Percentiles rank a stretch among this genome's conserved stretches.
These are phyloP conservation scores for Euplexia lucipara DNA, from an alignment of 2,888 invertebrate species.

Conservation along the genomic window DNA sequence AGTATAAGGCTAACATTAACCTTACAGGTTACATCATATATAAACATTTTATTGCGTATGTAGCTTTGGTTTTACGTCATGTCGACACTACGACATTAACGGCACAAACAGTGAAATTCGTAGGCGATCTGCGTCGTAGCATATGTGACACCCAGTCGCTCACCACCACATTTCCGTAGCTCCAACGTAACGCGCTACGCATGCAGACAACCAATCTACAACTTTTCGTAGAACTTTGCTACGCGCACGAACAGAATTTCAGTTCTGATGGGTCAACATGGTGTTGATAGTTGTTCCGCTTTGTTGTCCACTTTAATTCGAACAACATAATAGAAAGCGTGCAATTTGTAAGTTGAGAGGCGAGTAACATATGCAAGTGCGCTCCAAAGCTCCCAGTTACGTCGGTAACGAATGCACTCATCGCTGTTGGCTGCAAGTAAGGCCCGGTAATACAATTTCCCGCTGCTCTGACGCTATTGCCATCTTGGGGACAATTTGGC, in stretches of 20 bases:
- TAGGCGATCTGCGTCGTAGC: conserved; percentile 53
- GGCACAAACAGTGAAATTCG: conserved; percentile 42
- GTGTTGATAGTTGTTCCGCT: conserved; percentile 55
- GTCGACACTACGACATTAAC: conserved; percentile 10
- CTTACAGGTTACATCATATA: neutral
- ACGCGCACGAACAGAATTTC: conserved; percentile 54
- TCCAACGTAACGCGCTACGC: conserved; percentile 57
- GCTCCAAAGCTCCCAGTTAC: conserved; percentile 78
- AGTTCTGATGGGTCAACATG: conserved; percentile 54
- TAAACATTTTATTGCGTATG: conserved; percentile 27
- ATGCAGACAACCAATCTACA: conserved; percentile 57
- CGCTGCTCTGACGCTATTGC: conserved; percentile 80
- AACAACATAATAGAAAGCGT: conserved; percentile 26
- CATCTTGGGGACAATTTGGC: conserved; percentile 87
- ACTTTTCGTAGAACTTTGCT: conserved; percentile 52
- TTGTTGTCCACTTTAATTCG: conserved; percentile 42
- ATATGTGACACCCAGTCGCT: conserved; percentile 38
- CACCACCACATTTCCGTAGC: conserved; percentile 47
- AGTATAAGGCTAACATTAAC: neutral
- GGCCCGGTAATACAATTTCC: conserved; percentile 87
- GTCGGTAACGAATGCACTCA: conserved; percentile 86
- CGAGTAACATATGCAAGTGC: conserved; percentile 73
- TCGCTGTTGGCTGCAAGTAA: conserved; percentile 77
- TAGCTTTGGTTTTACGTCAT: conserved; percentile 26
- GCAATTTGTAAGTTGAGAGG: conserved; percentile 53